phyloP scores from a whole-genome alignment of 2,797 vertebrate genomes.

The Sarcophilus harrisii region DNA sequence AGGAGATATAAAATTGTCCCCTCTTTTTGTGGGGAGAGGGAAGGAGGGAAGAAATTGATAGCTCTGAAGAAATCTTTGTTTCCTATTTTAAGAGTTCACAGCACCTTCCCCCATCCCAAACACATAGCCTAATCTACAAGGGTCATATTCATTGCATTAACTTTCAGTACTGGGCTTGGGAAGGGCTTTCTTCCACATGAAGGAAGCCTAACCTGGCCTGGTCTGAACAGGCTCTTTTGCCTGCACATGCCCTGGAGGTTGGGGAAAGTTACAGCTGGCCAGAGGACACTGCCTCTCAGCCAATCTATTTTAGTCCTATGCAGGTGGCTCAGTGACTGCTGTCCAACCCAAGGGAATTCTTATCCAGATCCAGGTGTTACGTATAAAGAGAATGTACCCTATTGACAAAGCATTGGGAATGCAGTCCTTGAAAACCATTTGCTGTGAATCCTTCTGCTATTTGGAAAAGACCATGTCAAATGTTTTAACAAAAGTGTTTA shows the following conservation, averaged over 20 bases:
- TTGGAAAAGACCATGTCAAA: conserved; percentile 73
- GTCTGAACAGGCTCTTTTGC: neutral
- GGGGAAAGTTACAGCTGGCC: conserved; percentile 70
- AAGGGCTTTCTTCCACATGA: neutral
- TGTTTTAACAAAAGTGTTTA: conserved; percentile 72
- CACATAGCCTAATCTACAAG: neutral
- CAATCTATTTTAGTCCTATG: conserved; percentile 4
- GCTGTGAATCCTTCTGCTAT: conserved; percentile 65
- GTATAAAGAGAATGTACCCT: conserved; percentile 53
- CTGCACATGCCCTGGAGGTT: conserved; percentile 45
- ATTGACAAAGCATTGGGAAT: conserved; percentile 66
- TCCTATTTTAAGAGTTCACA: neutral
- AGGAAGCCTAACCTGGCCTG: neutral
- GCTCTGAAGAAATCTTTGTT: neutral
- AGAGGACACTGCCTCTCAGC: conserved; percentile 38
- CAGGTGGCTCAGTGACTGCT: conserved; percentile 60
- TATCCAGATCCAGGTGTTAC: conserved; percentile 55
- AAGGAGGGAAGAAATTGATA: neutral
- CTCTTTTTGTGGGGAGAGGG: neutral
- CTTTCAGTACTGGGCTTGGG: neutral
- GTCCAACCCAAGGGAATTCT: conserved; percentile 56
- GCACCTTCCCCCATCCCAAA: neutral
- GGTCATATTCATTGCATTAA: neutral
- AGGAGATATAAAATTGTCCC: neutral
- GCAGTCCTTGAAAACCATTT: conserved; percentile 59